Base-by-base conservation (phyloP, 2,113 vertebrate species). In the Carollia perspicillata region DNA sequence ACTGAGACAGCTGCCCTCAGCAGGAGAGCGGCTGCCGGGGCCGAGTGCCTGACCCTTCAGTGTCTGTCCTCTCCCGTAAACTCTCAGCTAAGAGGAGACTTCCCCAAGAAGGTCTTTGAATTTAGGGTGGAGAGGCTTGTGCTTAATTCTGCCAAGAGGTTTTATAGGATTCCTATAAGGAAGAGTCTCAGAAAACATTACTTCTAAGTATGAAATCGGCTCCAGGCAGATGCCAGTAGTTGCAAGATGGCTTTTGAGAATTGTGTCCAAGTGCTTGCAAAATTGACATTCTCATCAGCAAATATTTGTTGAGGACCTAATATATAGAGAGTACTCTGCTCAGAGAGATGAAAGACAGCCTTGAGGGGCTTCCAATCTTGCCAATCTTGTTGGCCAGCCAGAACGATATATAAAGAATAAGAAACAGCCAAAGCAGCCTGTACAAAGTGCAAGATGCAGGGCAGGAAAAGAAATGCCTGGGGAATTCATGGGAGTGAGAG, bases 111-210 rank as follows among this genome's bases (percentile, higher is more conserved):
- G 35, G 42, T 63, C 79, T 97, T 74, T 86, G 75, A 68, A 84
- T 94, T 94, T 89, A 95, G 75, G 66, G 55, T 88, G 95, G 8
- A 94, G 44, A 42, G 44, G n/a, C 93, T 63, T 85, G 42, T 42
- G 72, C 10, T 94, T 71, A 85, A 89, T 96, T 93, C 93, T 94
- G 60, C 91, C 89, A 86, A 89, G 35, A 44, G 44, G 44, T 89
- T 89, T 93, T 86, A 86, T 35, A 94, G 92, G 84, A 69, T 42
- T 95, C 28, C 58, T 90, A 4, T 91, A 77, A 96, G 95, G 75
- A 89, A 83, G 18, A 81, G 35, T 79, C 75, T 96, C 37, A 95
- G 81, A 71, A 96, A 95, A 93, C 49, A 75, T 84, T 63, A 66
- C 33, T 94, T 96, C 6, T 55, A 51, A 44, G 60, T 78, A 77